Evolutionary conservation across 2,888 invertebrate species (phyloP).

Genomic region (Saturnia japonica): DNA sequence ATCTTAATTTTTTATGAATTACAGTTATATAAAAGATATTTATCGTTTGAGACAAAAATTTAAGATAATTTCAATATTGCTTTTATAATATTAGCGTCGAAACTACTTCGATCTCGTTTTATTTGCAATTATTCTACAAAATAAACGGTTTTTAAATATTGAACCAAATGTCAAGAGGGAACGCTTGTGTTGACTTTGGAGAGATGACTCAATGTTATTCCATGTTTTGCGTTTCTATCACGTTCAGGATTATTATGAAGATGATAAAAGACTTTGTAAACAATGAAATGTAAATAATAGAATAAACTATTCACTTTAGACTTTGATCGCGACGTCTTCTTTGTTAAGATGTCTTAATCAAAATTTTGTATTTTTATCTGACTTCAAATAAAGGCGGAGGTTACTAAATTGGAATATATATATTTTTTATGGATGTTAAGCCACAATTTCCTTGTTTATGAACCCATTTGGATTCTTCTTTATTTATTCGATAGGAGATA

Average conservation of each 20-base stretch:
- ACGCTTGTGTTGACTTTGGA: constrained; percentile 42
- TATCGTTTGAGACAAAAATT: too few species aligned
- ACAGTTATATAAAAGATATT: too few species aligned
- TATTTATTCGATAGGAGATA: too few species aligned
- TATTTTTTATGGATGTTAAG: too few species aligned
- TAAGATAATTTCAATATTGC: too few species aligned
- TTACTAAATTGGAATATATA: too few species aligned
- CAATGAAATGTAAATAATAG: neutral
- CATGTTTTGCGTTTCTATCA: constrained; percentile 42
- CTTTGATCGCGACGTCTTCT: neutral
- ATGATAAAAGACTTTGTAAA: constrained; percentile 20
- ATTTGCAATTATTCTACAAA: constrained; percentile 12
- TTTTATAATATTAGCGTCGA: neutral
- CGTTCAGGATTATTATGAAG: constrained; percentile 38
- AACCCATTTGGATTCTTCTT: too few species aligned
- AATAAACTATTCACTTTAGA: neutral
- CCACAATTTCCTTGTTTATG: too few species aligned
- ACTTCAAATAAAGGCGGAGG: too few species aligned
- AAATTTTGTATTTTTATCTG: too few species aligned
- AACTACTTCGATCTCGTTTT: neutral
- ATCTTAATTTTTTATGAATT: too few species aligned
- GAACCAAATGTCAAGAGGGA: constrained; percentile 34
- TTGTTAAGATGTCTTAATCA: neutral
- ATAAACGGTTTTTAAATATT: constrained; percentile 35
- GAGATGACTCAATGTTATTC: constrained; percentile 41